Percentiles rank a stretch among this genome's conserved stretches.
phyloP scores from a whole-genome alignment of 2,888 invertebrate species.

The Rutpela maculata region DNA sequence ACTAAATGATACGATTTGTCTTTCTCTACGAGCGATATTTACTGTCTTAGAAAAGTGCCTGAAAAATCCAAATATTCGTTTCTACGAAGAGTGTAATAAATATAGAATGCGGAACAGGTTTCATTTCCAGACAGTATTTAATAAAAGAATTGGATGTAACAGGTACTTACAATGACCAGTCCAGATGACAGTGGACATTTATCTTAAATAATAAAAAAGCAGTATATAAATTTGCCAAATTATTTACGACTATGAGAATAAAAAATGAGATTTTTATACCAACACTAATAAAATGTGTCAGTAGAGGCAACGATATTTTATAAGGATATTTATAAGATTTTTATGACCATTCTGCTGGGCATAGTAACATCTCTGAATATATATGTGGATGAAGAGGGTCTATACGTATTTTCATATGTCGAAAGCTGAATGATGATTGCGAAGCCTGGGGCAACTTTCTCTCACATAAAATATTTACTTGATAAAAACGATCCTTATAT shows the following conservation, averaged over 20 bases:
- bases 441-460: constrained; percentile 24
- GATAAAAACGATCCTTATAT: constrained; percentile 18
- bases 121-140: background rate
- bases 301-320: constrained; percentile 16
- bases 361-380: constrained; percentile 21
- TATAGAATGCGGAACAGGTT: too few species aligned
- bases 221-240: background rate
- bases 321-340: constrained; percentile 33
- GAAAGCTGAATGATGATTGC: constrained; percentile 32
- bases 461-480: constrained; percentile 6
- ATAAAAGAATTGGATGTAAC: background rate
- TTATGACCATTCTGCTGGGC: constrained; percentile 18
- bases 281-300: constrained; percentile 27
- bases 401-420: constrained; percentile 27
- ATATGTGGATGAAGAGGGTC: constrained; percentile 29
- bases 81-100: too few species aligned
- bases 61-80: too few species aligned
- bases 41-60: too few species aligned
- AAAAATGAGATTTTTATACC: constrained; percentile 19
- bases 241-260: background rate
- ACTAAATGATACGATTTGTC: too few species aligned
- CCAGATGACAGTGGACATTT: background rate
- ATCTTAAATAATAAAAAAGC: background rate
- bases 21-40: too few species aligned
- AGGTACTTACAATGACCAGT: background rate